Evolutionary conservation across 2,797 vertebrate genomes (phyloP).

Genomic region (Florisuga fusca): DNA sequence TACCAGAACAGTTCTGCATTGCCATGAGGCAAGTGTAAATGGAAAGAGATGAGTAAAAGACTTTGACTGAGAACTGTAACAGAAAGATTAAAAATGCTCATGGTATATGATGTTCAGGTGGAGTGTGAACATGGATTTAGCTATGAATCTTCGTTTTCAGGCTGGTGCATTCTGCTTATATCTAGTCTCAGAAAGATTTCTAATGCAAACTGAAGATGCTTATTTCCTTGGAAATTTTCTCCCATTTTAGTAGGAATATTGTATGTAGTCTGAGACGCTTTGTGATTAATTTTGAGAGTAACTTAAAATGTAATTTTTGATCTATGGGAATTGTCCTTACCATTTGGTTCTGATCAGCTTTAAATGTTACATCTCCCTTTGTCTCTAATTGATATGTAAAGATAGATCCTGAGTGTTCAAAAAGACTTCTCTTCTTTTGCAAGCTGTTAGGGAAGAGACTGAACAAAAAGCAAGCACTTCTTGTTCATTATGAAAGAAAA

Average conservation of each 20-base stretch:
- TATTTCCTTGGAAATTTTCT: background rate
- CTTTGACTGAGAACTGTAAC: background rate
- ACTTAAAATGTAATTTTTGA: background rate
- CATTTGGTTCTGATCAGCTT: background rate
- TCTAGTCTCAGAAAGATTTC: background rate
- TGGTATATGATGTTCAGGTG: background rate
- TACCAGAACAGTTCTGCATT: background rate
- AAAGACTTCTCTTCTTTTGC: background rate
- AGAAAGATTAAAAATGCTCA: background rate
- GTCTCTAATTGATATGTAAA: background rate
- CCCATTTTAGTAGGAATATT: background rate
- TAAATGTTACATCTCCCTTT: background rate
- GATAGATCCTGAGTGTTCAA: background rate
- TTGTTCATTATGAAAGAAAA: background rate
- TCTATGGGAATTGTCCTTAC: background rate
- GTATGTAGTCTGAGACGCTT: background rate
- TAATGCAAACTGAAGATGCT: background rate
- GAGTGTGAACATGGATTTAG: background rate
- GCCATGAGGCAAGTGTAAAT: background rate
- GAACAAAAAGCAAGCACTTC: background rate
- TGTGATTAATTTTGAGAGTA: background rate
- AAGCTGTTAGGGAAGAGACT: background rate
- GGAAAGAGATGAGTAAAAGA: background rate
- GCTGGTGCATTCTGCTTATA: background rate
- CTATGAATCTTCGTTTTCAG: background rate